Conservation (phyloP, 2,113 vertebrate species). For the Mesembrinibis cayennensis region DNA sequence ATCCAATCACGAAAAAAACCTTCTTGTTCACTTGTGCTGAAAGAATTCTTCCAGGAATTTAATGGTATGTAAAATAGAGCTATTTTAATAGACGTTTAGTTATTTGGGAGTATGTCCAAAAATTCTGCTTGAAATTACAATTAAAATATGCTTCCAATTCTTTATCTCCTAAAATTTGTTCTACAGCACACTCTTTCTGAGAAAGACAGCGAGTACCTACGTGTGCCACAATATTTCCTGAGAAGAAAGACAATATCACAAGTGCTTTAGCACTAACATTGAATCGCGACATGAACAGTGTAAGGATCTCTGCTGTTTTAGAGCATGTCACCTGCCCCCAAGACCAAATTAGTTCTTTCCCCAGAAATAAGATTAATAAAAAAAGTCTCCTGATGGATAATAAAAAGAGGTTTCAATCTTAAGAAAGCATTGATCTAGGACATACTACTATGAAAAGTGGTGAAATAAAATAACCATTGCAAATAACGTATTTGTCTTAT, state of each 20-base stretch:
- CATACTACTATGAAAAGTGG: neutral
- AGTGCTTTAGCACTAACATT: neutral
- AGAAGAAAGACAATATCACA: neutral
- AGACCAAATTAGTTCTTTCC: neutral
- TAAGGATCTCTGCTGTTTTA: neutral
- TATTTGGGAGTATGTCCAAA: neutral
- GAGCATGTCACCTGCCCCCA: neutral
- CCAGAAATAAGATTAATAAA: neutral
- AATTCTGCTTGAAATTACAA: neutral
- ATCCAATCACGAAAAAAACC: neutral
- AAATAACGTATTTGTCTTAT: neutral
- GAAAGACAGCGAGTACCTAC: neutral
- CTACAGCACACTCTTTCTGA: neutral
- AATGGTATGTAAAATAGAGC: neutral
- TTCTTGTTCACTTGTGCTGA: neutral
- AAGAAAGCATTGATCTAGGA: neutral
- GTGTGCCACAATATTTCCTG: neutral
- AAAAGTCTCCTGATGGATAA: neutral
- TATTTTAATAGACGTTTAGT: neutral
- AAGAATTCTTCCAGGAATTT: neutral
- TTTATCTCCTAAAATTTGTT: neutral
- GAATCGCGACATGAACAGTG: rapidly evolving
- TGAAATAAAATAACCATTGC: neutral
- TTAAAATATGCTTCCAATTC: neutral
- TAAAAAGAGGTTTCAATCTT: neutral